phyloP scores from a whole-genome alignment of 2,797 vertebrate species.

The Phrynocephalus forsythii region DNA sequence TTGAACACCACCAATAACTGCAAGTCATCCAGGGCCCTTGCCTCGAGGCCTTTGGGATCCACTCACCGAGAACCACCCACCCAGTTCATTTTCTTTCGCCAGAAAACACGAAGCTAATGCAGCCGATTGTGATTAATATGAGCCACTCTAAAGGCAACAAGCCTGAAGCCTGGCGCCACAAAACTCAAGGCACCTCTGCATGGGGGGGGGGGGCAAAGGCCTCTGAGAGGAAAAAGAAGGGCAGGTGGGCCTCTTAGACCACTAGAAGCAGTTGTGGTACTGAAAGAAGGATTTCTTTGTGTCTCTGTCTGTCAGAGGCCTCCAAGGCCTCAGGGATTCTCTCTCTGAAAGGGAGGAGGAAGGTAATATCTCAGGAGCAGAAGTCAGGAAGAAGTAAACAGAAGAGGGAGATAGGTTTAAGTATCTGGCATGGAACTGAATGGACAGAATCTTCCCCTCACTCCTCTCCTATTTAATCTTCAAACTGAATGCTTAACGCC shows the following conservation, averaged over 20 bases:
- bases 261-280: background rate
- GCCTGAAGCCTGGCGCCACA: background rate
- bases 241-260: background rate
- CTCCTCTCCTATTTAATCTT: background rate
- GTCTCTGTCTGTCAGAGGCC: too few species aligned
- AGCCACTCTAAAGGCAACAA: accelerated
- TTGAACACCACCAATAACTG: too few species aligned
- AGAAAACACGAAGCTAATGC: accelerated
- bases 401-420: background rate
- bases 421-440: background rate
- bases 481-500: background rate
- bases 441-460: background rate
- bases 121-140: accelerated
- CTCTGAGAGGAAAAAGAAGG: background rate
- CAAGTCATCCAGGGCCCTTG: too few species aligned
- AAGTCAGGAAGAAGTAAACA: background rate
- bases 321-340: background rate
- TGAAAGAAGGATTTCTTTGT: background rate
- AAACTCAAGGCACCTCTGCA: background rate
- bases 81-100: conserved; percentile 78
- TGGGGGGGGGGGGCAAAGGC: too few species aligned
- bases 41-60: background rate
- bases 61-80: conserved; percentile 81
- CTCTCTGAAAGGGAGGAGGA: background rate
- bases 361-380: background rate